These are phyloP conservation scores for Parnassius apollo DNA, from an alignment of 2,888 invertebrate genomes.

Conservation along the genomic window DNA sequence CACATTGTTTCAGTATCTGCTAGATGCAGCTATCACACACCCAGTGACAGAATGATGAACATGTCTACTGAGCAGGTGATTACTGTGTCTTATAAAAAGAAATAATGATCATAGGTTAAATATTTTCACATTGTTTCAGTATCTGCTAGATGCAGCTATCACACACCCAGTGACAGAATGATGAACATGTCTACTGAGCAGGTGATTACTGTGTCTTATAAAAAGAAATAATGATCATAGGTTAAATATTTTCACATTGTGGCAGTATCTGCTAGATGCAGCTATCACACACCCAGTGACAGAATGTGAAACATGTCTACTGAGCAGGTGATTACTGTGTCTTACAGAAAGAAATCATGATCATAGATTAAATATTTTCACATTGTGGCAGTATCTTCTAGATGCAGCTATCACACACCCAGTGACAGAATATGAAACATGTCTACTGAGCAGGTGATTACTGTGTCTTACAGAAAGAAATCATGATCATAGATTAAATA, in stretches of 20 bases:
- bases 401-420: constrained; percentile 28
- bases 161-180: constrained; percentile 1
- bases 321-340: too few species aligned
- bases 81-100: constrained; percentile 20
- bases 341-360: constrained; percentile 2
- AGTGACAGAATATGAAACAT: constrained; percentile 24
- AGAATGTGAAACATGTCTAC: too few species aligned
- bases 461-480: too few species aligned
- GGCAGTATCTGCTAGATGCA: constrained; percentile 3
- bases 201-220: constrained; percentile 25
- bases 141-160: constrained; percentile 13
- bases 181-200: constrained; percentile 33
- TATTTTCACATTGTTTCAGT: constrained; percentile 36
- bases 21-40: constrained; percentile 18
- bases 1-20: neutral
- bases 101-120: too few species aligned
- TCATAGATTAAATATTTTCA: too few species aligned
- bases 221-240: neutral
- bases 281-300: too few species aligned
- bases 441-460: neutral
- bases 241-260: neutral
- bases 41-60: constrained; percentile 20
- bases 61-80: constrained; percentile 35
- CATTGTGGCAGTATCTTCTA: too few species aligned
- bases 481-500: too few species aligned